Percentiles rank a stretch among this genome's conserved stretches.
Evolutionary conservation across 1,140 invertebrate genomes (phyloP).

Genomic region (Drosophila lini): DNA sequence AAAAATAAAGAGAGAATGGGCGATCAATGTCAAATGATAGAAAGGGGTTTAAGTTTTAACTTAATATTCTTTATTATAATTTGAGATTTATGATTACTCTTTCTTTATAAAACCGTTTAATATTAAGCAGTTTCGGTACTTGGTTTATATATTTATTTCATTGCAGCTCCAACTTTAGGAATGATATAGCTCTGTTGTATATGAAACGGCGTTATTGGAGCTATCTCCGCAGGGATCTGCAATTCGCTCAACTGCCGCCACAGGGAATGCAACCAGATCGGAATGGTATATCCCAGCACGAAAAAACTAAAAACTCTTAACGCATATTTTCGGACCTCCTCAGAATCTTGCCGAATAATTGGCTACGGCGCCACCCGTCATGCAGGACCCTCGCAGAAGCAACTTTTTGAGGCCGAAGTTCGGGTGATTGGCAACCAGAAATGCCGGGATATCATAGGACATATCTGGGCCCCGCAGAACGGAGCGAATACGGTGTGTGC

Average conservation of each 20-base stretch:
- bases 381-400: slow-evolving; percentile 64
- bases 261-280: slow-evolving; percentile 59
- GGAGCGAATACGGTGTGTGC: slow-evolving; percentile 77
- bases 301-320: neutral
- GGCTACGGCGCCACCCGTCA: slow-evolving; percentile 75
- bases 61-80: neutral
- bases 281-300: slow-evolving; percentile 41
- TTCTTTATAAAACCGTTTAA: too few species aligned
- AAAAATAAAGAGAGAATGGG: neutral
- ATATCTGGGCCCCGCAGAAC: slow-evolving; percentile 76
- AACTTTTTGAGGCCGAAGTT: slow-evolving; percentile 68
- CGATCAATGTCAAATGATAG: neutral
- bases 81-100: too few species aligned
- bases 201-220: slow-evolving; percentile 46
- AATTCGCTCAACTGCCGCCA: slow-evolving; percentile 63
- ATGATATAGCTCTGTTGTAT: slow-evolving; percentile 72
- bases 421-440: slow-evolving; percentile 64
- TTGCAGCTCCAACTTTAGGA: slow-evolving; percentile 70
- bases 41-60: neutral
- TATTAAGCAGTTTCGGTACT: too few species aligned
- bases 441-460: slow-evolving; percentile 71
- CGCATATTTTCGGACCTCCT: neutral
- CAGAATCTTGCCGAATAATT: slow-evolving; percentile 75
- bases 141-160: neutral
- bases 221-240: slow-evolving; percentile 14